Evolutionary conservation across 64 coral and sea anemone genomes (phyloP).

Genomic region (Anthopleura sola): DNA sequence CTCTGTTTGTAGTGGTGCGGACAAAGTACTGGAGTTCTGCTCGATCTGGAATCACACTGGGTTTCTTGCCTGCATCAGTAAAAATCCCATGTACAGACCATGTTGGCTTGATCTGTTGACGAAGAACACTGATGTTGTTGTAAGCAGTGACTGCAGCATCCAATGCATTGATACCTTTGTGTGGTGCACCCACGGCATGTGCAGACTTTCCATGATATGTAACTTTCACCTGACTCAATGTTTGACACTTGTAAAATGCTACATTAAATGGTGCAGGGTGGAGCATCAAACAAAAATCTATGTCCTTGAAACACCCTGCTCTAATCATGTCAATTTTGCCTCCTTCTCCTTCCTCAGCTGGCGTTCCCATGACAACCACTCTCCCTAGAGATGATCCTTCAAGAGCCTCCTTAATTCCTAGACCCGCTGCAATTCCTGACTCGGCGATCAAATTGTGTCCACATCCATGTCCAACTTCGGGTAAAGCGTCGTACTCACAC

Average conservation of each 20-base stretch:
- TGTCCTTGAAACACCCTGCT: conserved; percentile 40
- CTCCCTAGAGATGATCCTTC: conserved; percentile 14
- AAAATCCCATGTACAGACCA: conserved; percentile 73
- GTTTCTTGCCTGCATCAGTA: conserved; percentile 54
- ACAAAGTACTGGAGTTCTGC: conserved; percentile 49
- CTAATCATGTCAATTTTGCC: conserved; percentile 49
- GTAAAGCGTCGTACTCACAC: conserved; percentile 54
- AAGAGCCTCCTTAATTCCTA: conserved; percentile 47
- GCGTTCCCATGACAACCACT: conserved; percentile 56
- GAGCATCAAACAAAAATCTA: conserved; percentile 57
- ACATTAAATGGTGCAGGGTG: conserved; percentile 65
- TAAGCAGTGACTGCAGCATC: conserved; percentile 65
- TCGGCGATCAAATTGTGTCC: conserved; percentile 61
- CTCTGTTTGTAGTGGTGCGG: conserved; percentile 32
- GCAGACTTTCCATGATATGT: conserved; percentile 27
- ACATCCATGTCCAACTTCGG: conserved; percentile 51
- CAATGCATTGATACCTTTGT: conserved; percentile 41
- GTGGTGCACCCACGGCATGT: background rate
- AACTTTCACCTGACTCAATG: conserved; percentile 19
- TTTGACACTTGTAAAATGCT: conserved; percentile 39
- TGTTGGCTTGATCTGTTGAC: conserved; percentile 66
- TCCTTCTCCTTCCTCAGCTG: conserved; percentile 52
- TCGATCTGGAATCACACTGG: conserved; percentile 48
- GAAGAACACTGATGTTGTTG: conserved; percentile 50
- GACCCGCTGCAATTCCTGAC: conserved; percentile 31